phyloP scores from a whole-genome alignment of 2,797 vertebrate species.

The Sebastes glaucus region DNA sequence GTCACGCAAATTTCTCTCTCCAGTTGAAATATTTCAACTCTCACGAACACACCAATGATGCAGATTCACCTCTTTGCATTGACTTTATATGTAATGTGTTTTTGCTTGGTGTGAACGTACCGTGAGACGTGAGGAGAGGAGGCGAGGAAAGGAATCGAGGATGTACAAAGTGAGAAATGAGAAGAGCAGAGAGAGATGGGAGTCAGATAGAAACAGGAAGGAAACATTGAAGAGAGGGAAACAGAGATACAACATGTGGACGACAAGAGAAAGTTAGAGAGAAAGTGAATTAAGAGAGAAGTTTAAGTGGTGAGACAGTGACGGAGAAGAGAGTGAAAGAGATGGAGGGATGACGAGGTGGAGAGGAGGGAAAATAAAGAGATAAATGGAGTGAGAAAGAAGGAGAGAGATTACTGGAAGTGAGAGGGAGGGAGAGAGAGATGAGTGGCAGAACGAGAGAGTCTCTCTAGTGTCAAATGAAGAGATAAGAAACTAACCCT shows the following conservation, averaged over 20 bases:
- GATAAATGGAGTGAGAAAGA: conserved; percentile 23
- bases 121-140: too few species aligned
- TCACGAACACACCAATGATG: too few species aligned
- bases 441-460: conserved; percentile 16
- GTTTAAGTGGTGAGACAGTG: background rate
- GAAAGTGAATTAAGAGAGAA: background rate
- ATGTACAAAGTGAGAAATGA: too few species aligned
- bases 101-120: too few species aligned
- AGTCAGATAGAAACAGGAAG: background rate
- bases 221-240: background rate
- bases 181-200: background rate
- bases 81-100: too few species aligned
- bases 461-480: conserved; percentile 59
- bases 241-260: background rate
- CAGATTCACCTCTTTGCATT: too few species aligned
- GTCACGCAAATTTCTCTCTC: too few species aligned
- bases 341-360: background rate
- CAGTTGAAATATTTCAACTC: too few species aligned
- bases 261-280: background rate
- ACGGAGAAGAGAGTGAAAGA: background rate
- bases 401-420: conserved; percentile 14
- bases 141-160: too few species aligned
- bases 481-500: conserved; percentile 67
- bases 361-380: conserved; percentile 21
- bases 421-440: background rate